Percentiles rank a stretch among this genome's conserved stretches.
Conservation (phyloP, 2,888 invertebrate species). For the Drosophila cracens region DNA sequence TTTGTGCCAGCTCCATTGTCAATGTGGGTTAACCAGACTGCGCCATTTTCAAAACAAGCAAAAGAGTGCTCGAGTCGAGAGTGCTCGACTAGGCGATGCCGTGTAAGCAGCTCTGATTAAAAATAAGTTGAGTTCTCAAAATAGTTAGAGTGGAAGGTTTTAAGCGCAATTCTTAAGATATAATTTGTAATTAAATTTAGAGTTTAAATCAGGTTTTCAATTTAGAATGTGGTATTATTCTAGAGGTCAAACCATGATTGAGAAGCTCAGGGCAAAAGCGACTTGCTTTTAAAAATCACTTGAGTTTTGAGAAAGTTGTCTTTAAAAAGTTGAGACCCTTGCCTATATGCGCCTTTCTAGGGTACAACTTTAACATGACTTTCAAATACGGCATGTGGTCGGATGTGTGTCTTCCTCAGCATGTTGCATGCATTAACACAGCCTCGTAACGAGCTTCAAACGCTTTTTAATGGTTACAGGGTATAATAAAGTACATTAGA, state of each 20-base stretch:
- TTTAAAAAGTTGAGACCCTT: too few species aligned
- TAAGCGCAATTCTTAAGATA: fast-evolving
- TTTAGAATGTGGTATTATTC: not conserved
- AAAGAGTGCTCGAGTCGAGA: not conserved
- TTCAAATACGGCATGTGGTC: not conserved
- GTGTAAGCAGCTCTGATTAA: not conserved
- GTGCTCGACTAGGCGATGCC: not conserved
- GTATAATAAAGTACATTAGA: constrained; percentile 31
- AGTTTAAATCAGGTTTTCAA: not conserved
- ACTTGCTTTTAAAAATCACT: not conserved
- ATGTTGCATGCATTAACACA: not conserved
- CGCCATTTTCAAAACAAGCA: constrained; percentile 53
- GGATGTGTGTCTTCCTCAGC: not conserved
- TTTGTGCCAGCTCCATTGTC: constrained; percentile 57
- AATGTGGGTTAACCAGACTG: constrained; percentile 77
- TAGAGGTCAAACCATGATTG: not conserved
- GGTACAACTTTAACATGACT: not conserved
- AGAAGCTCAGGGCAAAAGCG: fast-evolving
- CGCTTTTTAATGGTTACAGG: constrained; percentile 1
- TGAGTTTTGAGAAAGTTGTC: not conserved
- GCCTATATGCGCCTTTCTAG: not conserved
- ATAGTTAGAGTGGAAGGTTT: too few species aligned
- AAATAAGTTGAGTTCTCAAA: not conserved
- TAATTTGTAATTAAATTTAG: not conserved
- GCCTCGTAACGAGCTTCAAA: not conserved